These are phyloP conservation scores for Schizopygopsis malacanthus DNA, from an alignment of 2,797 vertebrate species.

Conservation along the genomic window DNA sequence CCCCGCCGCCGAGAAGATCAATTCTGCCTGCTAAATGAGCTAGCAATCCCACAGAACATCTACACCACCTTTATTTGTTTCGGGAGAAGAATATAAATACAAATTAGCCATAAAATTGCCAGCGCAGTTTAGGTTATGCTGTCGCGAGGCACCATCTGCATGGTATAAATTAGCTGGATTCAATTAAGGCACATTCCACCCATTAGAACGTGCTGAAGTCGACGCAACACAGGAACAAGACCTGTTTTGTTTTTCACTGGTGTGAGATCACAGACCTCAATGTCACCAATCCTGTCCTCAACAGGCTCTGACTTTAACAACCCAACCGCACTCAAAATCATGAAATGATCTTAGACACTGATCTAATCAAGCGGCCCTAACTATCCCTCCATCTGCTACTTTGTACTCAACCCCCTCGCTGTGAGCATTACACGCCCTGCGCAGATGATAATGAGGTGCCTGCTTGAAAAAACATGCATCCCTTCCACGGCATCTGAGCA, in stretches of 20 bases:
- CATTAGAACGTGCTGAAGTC: constrained; percentile 52
- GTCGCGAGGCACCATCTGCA: constrained; percentile 53
- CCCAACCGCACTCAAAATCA: constrained; percentile 38
- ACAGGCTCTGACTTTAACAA: constrained; percentile 25
- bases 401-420: constrained; percentile 9
- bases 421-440: constrained; percentile 3
- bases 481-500: constrained; percentile 31
- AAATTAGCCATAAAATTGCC: constrained; percentile 60
- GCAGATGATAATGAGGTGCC: constrained; percentile 35
- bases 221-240: constrained; percentile 9
- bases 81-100: constrained; percentile 49
- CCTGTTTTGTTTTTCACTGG: neutral
- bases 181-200: constrained; percentile 44
- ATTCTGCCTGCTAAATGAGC: constrained; percentile 53
- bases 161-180: constrained; percentile 56
- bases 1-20: constrained; percentile 43
- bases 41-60: constrained; percentile 41
- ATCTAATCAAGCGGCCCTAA: constrained; percentile 45
- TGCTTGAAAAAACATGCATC: constrained; percentile 35
- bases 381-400: constrained; percentile 46
- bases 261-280: constrained; percentile 38
- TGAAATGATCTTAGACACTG: constrained; percentile 48
- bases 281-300: constrained; percentile 1
- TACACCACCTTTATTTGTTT: constrained; percentile 50
- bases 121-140: constrained; percentile 29